Percentiles rank a stretch among this genome's conserved stretches.
Conservation (phyloP, 2,797 vertebrate genomes). For the Gallinago solitaria region DNA sequence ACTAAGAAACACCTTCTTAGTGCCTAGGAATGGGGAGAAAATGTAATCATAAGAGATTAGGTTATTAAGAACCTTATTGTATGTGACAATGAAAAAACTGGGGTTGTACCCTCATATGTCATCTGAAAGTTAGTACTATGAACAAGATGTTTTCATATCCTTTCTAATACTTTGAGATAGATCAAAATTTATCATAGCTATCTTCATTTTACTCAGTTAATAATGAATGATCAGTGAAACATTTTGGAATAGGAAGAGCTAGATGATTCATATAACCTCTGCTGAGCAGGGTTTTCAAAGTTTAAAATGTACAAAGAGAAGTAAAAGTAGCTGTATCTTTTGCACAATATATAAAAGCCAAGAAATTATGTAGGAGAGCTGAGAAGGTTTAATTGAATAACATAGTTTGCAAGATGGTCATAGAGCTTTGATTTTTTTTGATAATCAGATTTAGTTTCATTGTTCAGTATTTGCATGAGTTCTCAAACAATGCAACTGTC, state of each 20-base stretch:
- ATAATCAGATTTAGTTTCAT: conserved; percentile 24
- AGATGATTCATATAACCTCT: conserved; percentile 59
- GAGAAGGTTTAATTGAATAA: conserved; percentile 29
- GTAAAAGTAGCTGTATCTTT: background rate
- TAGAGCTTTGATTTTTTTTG: conserved; percentile 39
- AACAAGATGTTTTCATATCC: conserved; percentile 62
- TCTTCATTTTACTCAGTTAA: conserved; percentile 68
- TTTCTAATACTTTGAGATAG: conserved; percentile 58
- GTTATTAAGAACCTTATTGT: conserved; percentile 26
- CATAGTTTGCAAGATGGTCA: background rate
- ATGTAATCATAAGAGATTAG: background rate
- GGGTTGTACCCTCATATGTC: conserved; percentile 5
- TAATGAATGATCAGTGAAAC: conserved; percentile 68
- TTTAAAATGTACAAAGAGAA: background rate
- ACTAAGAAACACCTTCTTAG: background rate
- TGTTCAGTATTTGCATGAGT: conserved; percentile 33
- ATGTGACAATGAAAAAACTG: conserved; percentile 36
- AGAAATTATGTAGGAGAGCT: conserved; percentile 1
- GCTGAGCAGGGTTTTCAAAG: conserved; percentile 43
- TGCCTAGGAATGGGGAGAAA: background rate
- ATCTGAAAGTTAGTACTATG: conserved; percentile 60
- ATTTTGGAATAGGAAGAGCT: conserved; percentile 60
- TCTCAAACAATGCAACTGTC: conserved; percentile 53
- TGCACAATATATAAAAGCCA: background rate
- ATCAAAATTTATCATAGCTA: conserved; percentile 55